phyloP scores from a whole-genome alignment of 2,113 vertebrate genomes.

The Sinocyclocheilus rhinocerous region DNA sequence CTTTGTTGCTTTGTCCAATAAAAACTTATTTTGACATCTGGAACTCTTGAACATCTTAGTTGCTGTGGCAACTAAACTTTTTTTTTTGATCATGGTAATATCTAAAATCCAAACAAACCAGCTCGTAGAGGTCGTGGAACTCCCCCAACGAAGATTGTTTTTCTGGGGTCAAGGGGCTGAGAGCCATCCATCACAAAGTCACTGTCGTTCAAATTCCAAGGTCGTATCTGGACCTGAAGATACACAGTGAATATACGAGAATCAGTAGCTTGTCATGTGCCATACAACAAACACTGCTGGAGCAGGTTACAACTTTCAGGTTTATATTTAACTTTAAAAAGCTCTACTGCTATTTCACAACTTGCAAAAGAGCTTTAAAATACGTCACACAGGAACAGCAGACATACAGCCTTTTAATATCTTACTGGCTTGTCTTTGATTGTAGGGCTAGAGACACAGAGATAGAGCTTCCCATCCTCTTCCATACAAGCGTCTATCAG shows the following conservation, averaged over 20 bases:
- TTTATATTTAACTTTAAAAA: constrained; percentile 53
- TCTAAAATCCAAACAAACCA: constrained; percentile 74
- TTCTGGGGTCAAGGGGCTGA: constrained; percentile 95
- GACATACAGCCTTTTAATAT: constrained; percentile 39
- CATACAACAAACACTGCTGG: background rate
- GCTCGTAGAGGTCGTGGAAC: constrained; percentile 97
- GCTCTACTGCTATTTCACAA: constrained; percentile 21
- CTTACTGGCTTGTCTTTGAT: constrained; percentile 99
- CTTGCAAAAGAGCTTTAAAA: background rate
- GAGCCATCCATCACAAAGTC: constrained; percentile 99
- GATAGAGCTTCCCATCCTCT: constrained; percentile 97
- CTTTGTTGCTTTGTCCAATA: no score
- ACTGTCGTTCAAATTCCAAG: constrained; percentile 99
- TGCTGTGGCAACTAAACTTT: no score
- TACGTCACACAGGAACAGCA: background rate
- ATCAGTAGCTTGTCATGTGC: background rate
- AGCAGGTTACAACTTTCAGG: constrained; percentile 7
- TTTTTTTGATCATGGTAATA: background rate
- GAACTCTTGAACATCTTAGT: no score
- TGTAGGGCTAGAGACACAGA: constrained; percentile 98
- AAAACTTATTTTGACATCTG: no score
- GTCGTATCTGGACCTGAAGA: constrained; percentile 93
- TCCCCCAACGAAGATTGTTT: constrained; percentile 99
- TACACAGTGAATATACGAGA: background rate
- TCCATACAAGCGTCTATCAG: constrained; percentile 98